Evolutionary conservation across 2,888 invertebrate species (phyloP).

Genomic region (Volucella zonaria): DNA sequence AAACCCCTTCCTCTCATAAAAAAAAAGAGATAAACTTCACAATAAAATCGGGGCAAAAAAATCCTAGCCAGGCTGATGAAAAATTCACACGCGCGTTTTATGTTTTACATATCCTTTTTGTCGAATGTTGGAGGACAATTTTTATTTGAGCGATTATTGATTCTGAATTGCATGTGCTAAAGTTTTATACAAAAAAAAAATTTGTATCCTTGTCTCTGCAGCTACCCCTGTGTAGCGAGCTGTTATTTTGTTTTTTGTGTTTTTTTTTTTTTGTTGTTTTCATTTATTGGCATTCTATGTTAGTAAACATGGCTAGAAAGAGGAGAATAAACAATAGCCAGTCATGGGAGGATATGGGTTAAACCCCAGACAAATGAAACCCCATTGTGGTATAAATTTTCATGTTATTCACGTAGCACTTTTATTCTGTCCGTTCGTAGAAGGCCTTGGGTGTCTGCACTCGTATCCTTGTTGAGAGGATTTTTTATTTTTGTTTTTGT

Average conservation of each 20-base stretch:
- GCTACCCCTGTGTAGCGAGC: background rate
- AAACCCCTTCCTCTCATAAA: background rate
- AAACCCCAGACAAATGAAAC: constrained; percentile 22
- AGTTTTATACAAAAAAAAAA: constrained; percentile 1
- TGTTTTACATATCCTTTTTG: constrained; percentile 32
- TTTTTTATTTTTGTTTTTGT: background rate
- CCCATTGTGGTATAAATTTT: constrained; percentile 51
- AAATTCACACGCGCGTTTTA: constrained; percentile 28
- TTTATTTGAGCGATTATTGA: constrained; percentile 47
- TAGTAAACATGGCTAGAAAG: constrained; percentile 2
- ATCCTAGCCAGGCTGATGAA: background rate
- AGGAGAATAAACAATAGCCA: background rate
- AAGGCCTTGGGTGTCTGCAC: background rate
- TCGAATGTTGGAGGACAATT: constrained; percentile 20
- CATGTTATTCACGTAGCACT: constrained; percentile 60
- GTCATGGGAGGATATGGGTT: constrained; percentile 19
- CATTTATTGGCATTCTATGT: constrained; percentile 18
- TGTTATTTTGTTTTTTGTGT: background rate
- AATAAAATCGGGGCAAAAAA: background rate
- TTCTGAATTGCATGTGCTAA: constrained; percentile 37
- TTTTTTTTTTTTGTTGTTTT: constrained; percentile 27
- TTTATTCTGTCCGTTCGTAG: constrained; percentile 18
- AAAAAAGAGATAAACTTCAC: background rate
- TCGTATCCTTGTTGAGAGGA: background rate
- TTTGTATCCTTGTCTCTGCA: background rate